Percentiles rank a stretch among this genome's conserved stretches.
Conservation (phyloP, 2,888 invertebrate species). For the Euzetes globulus region DNA sequence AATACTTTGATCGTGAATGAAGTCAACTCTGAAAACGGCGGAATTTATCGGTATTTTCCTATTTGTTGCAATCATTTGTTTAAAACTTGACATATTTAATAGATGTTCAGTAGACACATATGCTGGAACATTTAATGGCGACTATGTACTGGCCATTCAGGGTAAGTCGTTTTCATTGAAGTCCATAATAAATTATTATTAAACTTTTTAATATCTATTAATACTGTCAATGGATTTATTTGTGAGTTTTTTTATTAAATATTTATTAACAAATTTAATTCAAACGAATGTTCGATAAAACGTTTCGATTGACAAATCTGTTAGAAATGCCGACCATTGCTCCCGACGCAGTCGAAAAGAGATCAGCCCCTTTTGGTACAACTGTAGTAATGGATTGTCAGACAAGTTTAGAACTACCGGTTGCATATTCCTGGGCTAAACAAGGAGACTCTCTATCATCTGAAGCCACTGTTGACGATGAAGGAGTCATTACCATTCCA, state of each 20-base stretch:
- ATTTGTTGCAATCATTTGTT: neutral
- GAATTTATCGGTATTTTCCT: constrained; percentile 52
- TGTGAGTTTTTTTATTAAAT: constrained; percentile 31
- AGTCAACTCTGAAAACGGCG: constrained; percentile 58
- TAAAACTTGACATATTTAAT: neutral
- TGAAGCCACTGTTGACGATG: constrained; percentile 54
- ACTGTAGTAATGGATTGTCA: constrained; percentile 63
- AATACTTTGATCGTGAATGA: constrained; percentile 55
- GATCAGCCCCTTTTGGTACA: constrained; percentile 58
- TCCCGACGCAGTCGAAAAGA: constrained; percentile 50
- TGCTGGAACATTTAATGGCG: constrained; percentile 53
- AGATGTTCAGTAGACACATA: constrained; percentile 57
- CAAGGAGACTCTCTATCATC: constrained; percentile 61
- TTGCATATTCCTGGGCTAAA: constrained; percentile 65
- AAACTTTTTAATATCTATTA: constrained; percentile 12
- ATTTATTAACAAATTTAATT: neutral
- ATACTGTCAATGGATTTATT: constrained; percentile 11
- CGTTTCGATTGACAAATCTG: neutral
- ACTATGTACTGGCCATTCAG: constrained; percentile 56
- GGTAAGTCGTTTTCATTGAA: too few relatives aligned
- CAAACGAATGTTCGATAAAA: neutral
- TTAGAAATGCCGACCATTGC: constrained; percentile 9
- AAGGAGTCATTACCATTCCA: constrained; percentile 52
- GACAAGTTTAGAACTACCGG: constrained; percentile 58
- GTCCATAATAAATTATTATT: too few relatives aligned